These are phyloP conservation scores for Pyralis farinalis DNA, from an alignment of 2,888 invertebrate genomes.

Conservation along the genomic window DNA sequence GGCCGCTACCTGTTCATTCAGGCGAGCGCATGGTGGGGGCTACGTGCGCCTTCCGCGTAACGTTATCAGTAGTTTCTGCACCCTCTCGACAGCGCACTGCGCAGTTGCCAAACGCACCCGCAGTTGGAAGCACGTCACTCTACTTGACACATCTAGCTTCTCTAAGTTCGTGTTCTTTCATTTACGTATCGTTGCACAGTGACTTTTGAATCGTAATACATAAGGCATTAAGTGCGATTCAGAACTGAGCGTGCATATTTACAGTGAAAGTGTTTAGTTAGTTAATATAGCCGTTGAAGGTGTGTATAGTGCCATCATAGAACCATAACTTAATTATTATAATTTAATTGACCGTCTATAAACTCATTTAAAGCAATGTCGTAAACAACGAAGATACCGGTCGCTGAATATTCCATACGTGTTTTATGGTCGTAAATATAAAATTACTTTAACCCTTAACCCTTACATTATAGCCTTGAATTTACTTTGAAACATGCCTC, in stretches of 20 bases:
- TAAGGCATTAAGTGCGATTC: background rate
- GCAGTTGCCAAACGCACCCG: slow-evolving; percentile 78
- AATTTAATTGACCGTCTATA: slow-evolving; percentile 3
- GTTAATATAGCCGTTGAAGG: slow-evolving; percentile 25
- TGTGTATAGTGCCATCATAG: slow-evolving; percentile 24
- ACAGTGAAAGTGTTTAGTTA: slow-evolving; percentile 34
- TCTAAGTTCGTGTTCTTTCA: slow-evolving; percentile 31
- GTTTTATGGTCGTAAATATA: slow-evolving; percentile 1
- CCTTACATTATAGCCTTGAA: background rate
- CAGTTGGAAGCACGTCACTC: slow-evolving; percentile 66
- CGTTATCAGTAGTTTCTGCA: slow-evolving; percentile 78
- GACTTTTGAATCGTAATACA: slow-evolving; percentile 23
- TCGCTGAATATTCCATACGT: background rate
- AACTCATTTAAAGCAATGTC: background rate
- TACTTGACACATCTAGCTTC: slow-evolving; percentile 61
- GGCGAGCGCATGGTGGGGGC: slow-evolving; percentile 59
- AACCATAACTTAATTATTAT: slow-evolving; percentile 18
- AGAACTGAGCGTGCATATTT: too few relatives aligned
- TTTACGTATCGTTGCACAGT: slow-evolving; percentile 19
- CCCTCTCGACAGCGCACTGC: slow-evolving; percentile 60
- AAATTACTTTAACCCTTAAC: slow-evolving; percentile 13
- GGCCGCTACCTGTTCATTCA: slow-evolving; percentile 74
- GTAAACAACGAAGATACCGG: background rate
- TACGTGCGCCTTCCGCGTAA: slow-evolving; percentile 74
- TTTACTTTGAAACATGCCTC: background rate